Base-by-base conservation (phyloP, 2,113 vertebrate genomes). In the Oreotrochilus melanogaster region DNA sequence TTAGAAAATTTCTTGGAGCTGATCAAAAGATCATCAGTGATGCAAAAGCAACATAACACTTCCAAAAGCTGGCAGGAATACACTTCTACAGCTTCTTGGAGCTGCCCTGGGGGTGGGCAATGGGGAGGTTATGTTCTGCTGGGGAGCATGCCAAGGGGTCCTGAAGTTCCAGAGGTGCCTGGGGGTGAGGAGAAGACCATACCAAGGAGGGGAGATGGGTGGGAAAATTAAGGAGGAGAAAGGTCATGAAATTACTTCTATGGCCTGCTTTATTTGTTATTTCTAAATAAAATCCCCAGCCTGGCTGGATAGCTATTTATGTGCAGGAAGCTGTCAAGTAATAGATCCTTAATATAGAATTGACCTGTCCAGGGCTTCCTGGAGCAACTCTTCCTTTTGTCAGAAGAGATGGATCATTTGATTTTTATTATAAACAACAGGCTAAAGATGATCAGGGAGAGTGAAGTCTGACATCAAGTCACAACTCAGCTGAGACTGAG, bases 271-370 rank as follows among this genome's bases (percentile, higher is more conserved):
- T 57, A 91, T 79, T 95, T 96, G 75, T 74, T 71, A 81, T 64
- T 83, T 88, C 95, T 97, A 94, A 97, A 95, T 94, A 89, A 93
- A 96, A 96, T 92, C 79, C 58, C 42, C 78, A 76, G 90, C 93
- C 61, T 86, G 25, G 10, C 73, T 67, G 30, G 39, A 65, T 18
- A 7, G 64, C 93, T 95, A 97, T 96, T 91, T 70, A 78, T 80
- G 88, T 89, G 78, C 97, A 92, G 95, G 97, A 97, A 97, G 91
- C 96, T 18, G 95, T 96, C 96, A 94, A 93, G 92, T 92, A 89
- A 96, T 91, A 86, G 94, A 58, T 85, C 92, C 95, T 97, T 95
- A 93, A 95, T 96, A 97, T 92, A 97, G 97, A 96, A 73, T 74
- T 92, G 88, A 95, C 57, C 82, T 94, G 96, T 92, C 86, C 90